Base-by-base conservation (phyloP, 1,140 invertebrate species). In the Achatina immaculata region DNA sequence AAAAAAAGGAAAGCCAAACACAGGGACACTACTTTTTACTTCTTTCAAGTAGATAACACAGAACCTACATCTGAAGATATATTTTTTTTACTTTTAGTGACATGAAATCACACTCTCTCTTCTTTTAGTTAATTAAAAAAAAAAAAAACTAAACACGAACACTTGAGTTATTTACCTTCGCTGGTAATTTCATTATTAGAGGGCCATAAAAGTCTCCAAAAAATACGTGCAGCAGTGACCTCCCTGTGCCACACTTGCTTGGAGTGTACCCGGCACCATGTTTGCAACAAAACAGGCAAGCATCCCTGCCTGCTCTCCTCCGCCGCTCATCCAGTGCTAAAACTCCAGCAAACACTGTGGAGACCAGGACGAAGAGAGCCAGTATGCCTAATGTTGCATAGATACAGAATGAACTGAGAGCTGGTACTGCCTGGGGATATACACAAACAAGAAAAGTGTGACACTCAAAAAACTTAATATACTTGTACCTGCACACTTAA, bases 341-440 rank as follows among this genome's bases (percentile, higher is more conserved):
- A 77, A 94, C 93, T 0, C 95, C 95, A n/a, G 95, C 93, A 90
- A 95, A 96, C 90, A 96, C 94, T 11, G 95, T 95, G 9, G 95
- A 92, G 86, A 95, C 94, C 83, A 95, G 94, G 48, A 95, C 89
- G 90, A 94, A 96, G 16, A 95, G 95, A 80, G 95, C 93, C 40
- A 89, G 69, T 11, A 89, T 88, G 24, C 88, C 88, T 14, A 89
- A 58, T 7, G 87, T 77, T 71, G 88, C 88, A 84, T 87, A 88
- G 82, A 88, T 93, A 92, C 81, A 95, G 94, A 92, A 95, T 93
- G 92, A 96, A 95, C 6, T 96, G 93, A 92, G 96, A 95, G 91
- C 96, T 94, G 88, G 96, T 95, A 77, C 96, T 82, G 95, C 94
- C 94, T 95, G 88, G 21, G 92, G 91, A 81, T 80, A 66, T 82